Base-by-base conservation (phyloP, 2,113 vertebrate genomes). In the Blennius ocellaris region DNA sequence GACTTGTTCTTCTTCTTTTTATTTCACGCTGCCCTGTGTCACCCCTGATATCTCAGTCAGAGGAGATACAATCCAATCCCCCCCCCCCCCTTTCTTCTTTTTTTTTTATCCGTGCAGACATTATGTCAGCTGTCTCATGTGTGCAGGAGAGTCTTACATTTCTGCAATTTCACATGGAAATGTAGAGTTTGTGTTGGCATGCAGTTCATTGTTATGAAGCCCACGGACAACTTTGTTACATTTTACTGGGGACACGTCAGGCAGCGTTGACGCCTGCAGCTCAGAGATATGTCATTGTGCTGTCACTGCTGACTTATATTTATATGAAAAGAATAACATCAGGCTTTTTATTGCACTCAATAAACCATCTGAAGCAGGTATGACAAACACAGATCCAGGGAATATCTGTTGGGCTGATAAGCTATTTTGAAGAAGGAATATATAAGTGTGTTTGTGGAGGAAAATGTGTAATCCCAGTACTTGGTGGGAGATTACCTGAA, bases 311-410 rank as follows among this genome's bases (percentile, higher is more conserved):
- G 66, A 75, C 58, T 58, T 44, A 4, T 51, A 76, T 87, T 85
- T 83, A 66, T 78, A 81, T 78, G 63, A 80, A 77, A 78, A 69
- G 55, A 76, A 76, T 47, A 75, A 70, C 84, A 85, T 79, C 75
- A 30, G 68, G 66, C 65, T 58, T 82, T 89, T 80, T 87, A 85
- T 82, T 84, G 72, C 58, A 7, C 56, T 74, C 81, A 57, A 72
- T 82, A 81, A 82, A 81, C 52, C 54, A 75, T 73, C 76, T 69
- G 69, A 72, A 73, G 79, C 36, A 17, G 81, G 77, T 68, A 63
- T 2, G 1, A 40, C 54, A 64, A 69, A 88, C 82, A 61, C 69
- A 67, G 64, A 81, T 56, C 6, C 17, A 52, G 49, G 48, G 59
- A 68, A 63, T 82, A 76, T 80, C 78, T 68, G 51, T 51, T 17